Base-by-base conservation (phyloP, 2,113 vertebrate species). In the Centropristis striata region DNA sequence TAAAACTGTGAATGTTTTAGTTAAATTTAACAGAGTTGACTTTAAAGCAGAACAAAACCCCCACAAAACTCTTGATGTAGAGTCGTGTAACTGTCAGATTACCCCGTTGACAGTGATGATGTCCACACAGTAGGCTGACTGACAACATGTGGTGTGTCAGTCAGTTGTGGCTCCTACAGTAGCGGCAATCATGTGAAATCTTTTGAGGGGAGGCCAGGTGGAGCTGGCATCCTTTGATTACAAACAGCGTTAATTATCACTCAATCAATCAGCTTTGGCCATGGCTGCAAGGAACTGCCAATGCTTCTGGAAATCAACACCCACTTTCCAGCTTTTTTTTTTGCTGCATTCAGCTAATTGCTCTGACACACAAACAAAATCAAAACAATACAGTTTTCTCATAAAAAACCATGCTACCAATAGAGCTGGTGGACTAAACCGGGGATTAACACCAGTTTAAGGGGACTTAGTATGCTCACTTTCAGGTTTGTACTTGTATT, bases 261-360 rank as follows among this genome's bases (percentile, higher is more conserved):
- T 60, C 75, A 70, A 64, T 78, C 66, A 78, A 72, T 73, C 78
- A 69, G 47, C 55, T 37, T 60, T 77, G 57, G 46, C 61, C 41
- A 58, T 27, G 69, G 54, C 77, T 65, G 55, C 21, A 57, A 39
- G 39, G 39, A 69, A 28, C 54, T 69, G 61, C 75, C 39, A 32
- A 25, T 47, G 64, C 51, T 20, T 65, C 66, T 36, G 41, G 61
- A 58, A 58, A 64, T 73, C 32, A 53, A 55, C 53, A 57, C 32
- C 16, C 53, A 60, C 44, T 70, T 46, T 70, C 42, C 9, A 21
- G 36, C 63, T 59, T 67, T 32, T 32, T 32, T 32, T 32, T 49
- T 61, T 46, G 23, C 50, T 21, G 68, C 18, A 7, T 63, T 51
- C 21, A 28, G 18, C 14, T 65, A 51, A 76, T 25, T 61, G 70